Evolutionary conservation across 2,113 vertebrate genomes (phyloP).

Genomic region (Phaethornis superciliosus): DNA sequence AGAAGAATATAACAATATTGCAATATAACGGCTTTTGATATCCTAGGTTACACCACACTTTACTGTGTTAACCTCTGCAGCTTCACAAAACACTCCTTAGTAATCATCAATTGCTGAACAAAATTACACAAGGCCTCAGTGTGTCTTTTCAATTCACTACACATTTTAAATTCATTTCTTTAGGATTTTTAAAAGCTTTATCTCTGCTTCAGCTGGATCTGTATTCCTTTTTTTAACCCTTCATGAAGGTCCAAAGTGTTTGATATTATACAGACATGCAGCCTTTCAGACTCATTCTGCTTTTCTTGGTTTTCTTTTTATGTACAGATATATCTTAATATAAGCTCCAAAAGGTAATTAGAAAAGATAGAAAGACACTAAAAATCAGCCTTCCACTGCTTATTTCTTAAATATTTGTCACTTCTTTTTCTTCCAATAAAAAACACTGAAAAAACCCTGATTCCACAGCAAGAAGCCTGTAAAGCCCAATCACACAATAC

Average conservation of each 20-base stretch:
- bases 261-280: not conserved
- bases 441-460: not conserved
- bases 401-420: not conserved
- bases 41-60: not conserved
- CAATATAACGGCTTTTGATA: not conserved
- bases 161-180: not conserved
- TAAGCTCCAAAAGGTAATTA: not conserved
- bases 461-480: accelerated
- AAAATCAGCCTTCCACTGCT: not conserved
- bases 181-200: not conserved
- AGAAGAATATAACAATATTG: not conserved
- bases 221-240: not conserved
- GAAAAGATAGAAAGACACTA: not conserved
- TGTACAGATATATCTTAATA: not conserved
- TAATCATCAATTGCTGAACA: not conserved
- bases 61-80: not conserved
- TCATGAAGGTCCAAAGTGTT: not conserved
- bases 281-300: not conserved
- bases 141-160: not conserved
- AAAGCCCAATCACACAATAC: accelerated
- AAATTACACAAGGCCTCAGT: accelerated
- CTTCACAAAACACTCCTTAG: not conserved
- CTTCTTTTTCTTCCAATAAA: not conserved
- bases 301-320: not conserved
- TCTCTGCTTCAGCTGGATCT: not conserved